phyloP scores from a whole-genome alignment of 1,140 invertebrate species.

The Chironomus striatipennis region DNA sequence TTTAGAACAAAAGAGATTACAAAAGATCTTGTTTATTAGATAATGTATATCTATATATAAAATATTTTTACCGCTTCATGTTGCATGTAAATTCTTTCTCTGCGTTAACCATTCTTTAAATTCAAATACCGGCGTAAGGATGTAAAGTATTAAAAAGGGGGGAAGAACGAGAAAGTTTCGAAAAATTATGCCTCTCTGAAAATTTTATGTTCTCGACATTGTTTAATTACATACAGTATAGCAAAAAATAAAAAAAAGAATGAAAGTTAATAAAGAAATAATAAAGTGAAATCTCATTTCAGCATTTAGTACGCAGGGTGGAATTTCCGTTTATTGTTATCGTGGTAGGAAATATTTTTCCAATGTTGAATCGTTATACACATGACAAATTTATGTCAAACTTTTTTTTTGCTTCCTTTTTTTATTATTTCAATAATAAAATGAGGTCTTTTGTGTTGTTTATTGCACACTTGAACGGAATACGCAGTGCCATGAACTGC shows the following conservation, averaged over 20 bases:
- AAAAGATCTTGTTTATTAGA: constrained; percentile 23
- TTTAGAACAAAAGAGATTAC: constrained; percentile 21
- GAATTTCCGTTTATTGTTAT: no score
- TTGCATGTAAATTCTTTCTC: constrained; percentile 11
- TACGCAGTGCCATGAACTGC: neutral
- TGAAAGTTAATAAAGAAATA: constrained; percentile 23
- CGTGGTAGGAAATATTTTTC: neutral
- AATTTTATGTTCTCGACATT: constrained; percentile 17
- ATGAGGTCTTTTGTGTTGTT: neutral
- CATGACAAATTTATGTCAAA: constrained; percentile 22
- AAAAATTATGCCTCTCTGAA: neutral
- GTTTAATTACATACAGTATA: neutral
- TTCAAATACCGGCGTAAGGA: neutral
- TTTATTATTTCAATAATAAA: neutral
- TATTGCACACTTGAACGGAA: neutral
- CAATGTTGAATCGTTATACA: neutral
- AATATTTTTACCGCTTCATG: neutral
- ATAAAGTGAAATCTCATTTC: neutral
- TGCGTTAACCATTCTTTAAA: neutral
- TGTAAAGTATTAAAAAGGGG: neutral
- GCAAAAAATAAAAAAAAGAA: neutral
- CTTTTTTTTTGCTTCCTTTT: neutral
- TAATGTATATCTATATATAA: constrained; percentile 18
- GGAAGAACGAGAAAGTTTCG: neutral
- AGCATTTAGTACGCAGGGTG: no score